Evolutionary conservation across 2,888 invertebrate species (phyloP).

Genomic region (Drosophila silvestris): DNA sequence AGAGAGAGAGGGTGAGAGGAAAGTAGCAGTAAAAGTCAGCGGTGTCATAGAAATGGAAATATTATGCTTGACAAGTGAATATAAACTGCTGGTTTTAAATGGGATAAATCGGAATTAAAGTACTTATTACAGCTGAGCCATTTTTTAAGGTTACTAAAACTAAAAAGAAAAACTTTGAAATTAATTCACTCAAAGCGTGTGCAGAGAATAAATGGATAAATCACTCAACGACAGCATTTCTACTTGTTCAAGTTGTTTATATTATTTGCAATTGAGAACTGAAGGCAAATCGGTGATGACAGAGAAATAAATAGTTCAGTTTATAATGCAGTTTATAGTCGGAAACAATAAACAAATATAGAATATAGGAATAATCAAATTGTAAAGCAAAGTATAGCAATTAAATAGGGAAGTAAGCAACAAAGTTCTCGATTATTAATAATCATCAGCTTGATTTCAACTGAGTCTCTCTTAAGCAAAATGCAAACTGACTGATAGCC

Average conservation of each 20-base stretch:
- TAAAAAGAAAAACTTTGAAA: background rate
- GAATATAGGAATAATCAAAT: background rate
- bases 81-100: background rate
- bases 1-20: no score
- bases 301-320: background rate
- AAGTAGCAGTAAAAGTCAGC: background rate
- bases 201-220: background rate
- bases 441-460: background rate
- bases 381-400: background rate
- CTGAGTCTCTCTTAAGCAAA: background rate
- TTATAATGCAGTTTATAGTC: background rate
- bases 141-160: background rate
- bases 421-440: background rate
- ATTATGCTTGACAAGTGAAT: conserved; percentile 10
- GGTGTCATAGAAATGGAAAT: background rate
- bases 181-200: background rate
- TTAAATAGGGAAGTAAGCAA: background rate
- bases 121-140: background rate
- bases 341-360: background rate
- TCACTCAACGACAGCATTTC: background rate
- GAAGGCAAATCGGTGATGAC: background rate
- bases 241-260: background rate
- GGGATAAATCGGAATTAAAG: background rate
- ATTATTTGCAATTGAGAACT: background rate
- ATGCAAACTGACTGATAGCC: background rate